phyloP scores from a whole-genome alignment of 1,140 invertebrate species.

The Belonocnema kinseyi region DNA sequence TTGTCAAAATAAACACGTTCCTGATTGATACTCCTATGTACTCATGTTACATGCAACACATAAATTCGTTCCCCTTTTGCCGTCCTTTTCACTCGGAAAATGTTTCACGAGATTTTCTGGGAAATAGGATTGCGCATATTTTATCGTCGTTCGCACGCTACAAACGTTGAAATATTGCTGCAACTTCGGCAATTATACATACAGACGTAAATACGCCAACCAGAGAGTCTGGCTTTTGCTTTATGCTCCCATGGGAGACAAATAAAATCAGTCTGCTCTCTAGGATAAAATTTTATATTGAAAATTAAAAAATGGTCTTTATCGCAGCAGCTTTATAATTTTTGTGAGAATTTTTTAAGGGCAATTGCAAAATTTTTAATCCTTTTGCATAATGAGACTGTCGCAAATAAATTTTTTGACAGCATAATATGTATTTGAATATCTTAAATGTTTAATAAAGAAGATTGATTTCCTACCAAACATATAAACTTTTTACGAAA shows the following conservation, averaged over 20 bases:
- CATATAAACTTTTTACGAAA: too few relatives aligned
- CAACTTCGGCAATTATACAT: constrained; percentile 29
- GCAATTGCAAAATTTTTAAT: too few relatives aligned
- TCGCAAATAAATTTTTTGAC: too few relatives aligned
- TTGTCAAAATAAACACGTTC: constrained; percentile 24
- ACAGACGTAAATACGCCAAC: constrained; percentile 9
- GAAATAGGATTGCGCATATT: constrained; percentile 25
- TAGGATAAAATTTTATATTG: neutral
- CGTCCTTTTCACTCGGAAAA: constrained; percentile 24
- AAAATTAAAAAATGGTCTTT: neutral
- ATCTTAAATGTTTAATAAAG: too few relatives aligned
- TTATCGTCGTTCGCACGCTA: constrained; percentile 18
- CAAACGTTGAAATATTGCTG: constrained; percentile 28
- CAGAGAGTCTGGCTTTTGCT: constrained; percentile 1
- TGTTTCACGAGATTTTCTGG: constrained; percentile 30
- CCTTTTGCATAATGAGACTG: too few relatives aligned
- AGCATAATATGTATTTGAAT: too few relatives aligned
- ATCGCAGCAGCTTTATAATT: too few relatives aligned
- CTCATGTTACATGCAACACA: constrained; percentile 23
- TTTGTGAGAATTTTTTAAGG: too few relatives aligned
- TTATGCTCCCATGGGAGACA: neutral
- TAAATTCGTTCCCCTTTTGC: constrained; percentile 1
- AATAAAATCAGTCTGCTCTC: neutral
- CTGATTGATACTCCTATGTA: constrained; percentile 12
- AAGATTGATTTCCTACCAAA: too few relatives aligned